Evolutionary conservation across 2,797 vertebrate genomes (phyloP), one percentile per base, ranked within the genome.

Genomic region (Sebastes vulpes): DNA sequence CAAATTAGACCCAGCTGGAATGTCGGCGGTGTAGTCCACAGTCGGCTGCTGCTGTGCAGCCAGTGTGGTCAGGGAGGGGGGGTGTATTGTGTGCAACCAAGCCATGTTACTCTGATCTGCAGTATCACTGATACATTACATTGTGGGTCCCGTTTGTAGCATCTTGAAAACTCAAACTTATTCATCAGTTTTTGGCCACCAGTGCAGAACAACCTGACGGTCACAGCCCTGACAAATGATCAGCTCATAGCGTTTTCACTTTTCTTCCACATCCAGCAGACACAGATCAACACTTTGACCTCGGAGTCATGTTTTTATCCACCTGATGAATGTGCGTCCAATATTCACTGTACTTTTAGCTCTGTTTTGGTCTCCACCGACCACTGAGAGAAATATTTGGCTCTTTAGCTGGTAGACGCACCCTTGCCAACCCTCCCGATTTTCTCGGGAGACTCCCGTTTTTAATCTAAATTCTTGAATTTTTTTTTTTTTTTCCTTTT

Each of bases 1-100:
- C 65, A 94, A 94, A 93, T 90, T 65, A 93, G 85, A 87, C 80
- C 72, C 92, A 94, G 91, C 88, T 95, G 94, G 81, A 86, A 75
- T 69, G 80, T 88, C 65, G 50, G 76, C 53, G 85, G 70, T 65
- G 65, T 65, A 81, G 80, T 77, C 65, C 31, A 71, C 75, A 71
- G 72, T 71, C 56, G 69, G 69, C 75, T 71, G 75, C 76, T 79
- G 84, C 83, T 67, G 80, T 80, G 70, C 65, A 70, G 73, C 68
- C 67, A 18, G 76, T 92, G 85, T 63, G 77, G 84, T 76, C 67
- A 16, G 63, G 54, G 54, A 60, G 67, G 61, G 12, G 50, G 59
- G 1, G 38, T 77, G 61, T 23, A 63, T 26, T 65, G n/a, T 56
- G 25, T 48, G 72, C 31, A 60, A 50, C 46, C 28, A 48, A 21